A percentile compares a stretch with the other conserved stretches of the same genome.
Evolutionary conservation across 2,797 vertebrate genomes (phyloP).

Genomic region (Salarias fasciatus): DNA sequence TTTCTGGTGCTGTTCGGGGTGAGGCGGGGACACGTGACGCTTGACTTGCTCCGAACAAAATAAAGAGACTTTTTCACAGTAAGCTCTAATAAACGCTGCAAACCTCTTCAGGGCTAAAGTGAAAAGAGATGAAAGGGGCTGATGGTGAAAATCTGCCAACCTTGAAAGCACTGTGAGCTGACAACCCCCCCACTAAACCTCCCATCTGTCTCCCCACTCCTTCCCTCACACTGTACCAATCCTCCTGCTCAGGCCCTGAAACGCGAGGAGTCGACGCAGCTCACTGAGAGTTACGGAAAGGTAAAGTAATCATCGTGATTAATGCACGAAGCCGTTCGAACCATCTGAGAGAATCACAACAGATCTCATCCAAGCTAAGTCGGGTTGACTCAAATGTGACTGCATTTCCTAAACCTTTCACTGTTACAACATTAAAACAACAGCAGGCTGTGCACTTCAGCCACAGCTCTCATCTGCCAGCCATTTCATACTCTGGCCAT

Average conservation of each 20-base stretch:
- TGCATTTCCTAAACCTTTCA: constrained; percentile 1
- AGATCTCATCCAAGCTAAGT: constrained; percentile 28
- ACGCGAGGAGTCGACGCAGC: constrained; percentile 50
- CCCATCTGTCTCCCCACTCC: neutral
- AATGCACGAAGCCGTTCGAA: constrained; percentile 67
- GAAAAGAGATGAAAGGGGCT: constrained; percentile 25
- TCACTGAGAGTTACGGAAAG: constrained; percentile 60
- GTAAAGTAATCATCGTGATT: constrained; percentile 65
- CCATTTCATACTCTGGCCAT: constrained; percentile 18
- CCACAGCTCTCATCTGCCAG: constrained; percentile 12
- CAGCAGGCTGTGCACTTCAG: constrained; percentile 15
- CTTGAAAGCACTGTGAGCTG: constrained; percentile 24
- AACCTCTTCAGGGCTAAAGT: constrained; percentile 17
- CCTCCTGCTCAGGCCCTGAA: constrained; percentile 41
- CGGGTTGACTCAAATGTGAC: constrained; percentile 20
- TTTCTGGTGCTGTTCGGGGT: constrained; percentile 3
- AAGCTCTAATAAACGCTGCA: constrained; percentile 28
- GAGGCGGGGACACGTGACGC: constrained; percentile 10
- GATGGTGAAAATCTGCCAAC: constrained; percentile 37
- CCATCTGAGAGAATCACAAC: constrained; percentile 52
- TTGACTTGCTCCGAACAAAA: constrained; percentile 26
- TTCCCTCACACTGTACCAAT: constrained; percentile 11
- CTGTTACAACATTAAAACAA: constrained; percentile 14
- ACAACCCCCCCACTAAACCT: neutral
- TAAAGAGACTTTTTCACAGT: constrained; percentile 34